A percentile compares a stretch with the other conserved stretches of the same genome.
These are phyloP conservation scores for Andrena flavipes DNA, from an alignment of 2,888 invertebrate species.

Conservation along the genomic window DNA sequence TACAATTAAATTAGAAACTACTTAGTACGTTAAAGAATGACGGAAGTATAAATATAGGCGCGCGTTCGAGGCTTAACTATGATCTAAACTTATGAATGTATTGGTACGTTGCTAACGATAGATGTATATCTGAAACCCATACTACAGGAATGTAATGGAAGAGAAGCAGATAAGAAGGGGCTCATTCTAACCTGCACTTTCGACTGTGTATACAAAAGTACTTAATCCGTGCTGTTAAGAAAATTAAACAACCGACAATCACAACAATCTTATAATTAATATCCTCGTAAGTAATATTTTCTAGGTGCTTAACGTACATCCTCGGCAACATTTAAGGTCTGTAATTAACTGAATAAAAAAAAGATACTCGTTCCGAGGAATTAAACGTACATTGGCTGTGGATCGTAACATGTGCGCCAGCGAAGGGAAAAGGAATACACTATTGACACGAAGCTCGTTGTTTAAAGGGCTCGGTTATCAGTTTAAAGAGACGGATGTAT, in stretches of 20 bases:
- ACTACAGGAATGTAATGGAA: neutral
- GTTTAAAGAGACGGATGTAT: constrained; percentile 36
- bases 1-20: constrained; percentile 58
- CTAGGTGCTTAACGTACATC: neutral
- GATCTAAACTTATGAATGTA: neutral
- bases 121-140: neutral
- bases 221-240: neutral
- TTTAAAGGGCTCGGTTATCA: constrained; percentile 54
- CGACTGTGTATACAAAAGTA: neutral
- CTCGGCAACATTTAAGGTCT: neutral
- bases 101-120: neutral
- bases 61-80: neutral
- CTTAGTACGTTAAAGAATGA: constrained; percentile 10
- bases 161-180: neutral
- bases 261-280: neutral
- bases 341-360: neutral
- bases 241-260: neutral
- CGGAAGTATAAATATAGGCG: neutral
- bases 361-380: neutral
- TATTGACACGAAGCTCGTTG: constrained; percentile 11
- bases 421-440: neutral
- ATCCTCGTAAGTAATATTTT: neutral
- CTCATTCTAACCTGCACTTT: constrained; percentile 34
- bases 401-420: constrained; percentile 8
- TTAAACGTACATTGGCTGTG: constrained; percentile 12